These are phyloP conservation scores for Lasioglossum vierecki DNA, from an alignment of 2,888 invertebrate species.

Conservation along the genomic window DNA sequence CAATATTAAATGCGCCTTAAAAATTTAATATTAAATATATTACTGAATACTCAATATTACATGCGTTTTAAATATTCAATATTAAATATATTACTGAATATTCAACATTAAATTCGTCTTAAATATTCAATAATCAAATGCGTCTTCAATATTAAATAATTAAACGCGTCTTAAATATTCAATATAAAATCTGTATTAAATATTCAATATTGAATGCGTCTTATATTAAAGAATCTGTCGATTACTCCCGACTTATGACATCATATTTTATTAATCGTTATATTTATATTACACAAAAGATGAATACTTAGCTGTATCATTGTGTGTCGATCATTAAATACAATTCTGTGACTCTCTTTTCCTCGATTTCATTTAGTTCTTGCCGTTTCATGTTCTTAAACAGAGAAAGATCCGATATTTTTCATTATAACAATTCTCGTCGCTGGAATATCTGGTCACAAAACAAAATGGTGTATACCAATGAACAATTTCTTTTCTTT, in stretches of 20 bases:
- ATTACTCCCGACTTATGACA: conserved; percentile 65
- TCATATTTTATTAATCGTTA: conserved; percentile 78
- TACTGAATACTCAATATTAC: no score
- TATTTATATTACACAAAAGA: conserved; percentile 82
- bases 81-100: no score
- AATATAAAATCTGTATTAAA: no score
- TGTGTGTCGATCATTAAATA: conserved; percentile 78
- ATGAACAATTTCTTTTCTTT: conserved; percentile 52
- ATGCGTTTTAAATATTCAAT: no score
- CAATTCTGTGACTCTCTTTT: conserved; percentile 73
- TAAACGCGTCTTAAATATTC: no score
- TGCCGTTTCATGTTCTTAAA: conserved; percentile 73
- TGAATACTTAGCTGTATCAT: conserved; percentile 80
- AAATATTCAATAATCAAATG: no score
- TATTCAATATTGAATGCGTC: no score
- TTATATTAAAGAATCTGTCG: conserved; percentile 14
- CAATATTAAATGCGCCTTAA: no score
- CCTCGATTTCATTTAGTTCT: conserved; percentile 29
- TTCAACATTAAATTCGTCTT: no score
- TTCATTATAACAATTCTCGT: conserved; percentile 69
- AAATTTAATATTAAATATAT: no score
- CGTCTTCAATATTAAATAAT: no score
- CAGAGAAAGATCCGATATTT: conserved; percentile 73
- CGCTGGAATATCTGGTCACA: conserved; percentile 79
- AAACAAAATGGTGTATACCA: conserved; percentile 69